phyloP scores from a whole-genome alignment of 23 tunicate species.

The Botrylloides violaceus region DNA sequence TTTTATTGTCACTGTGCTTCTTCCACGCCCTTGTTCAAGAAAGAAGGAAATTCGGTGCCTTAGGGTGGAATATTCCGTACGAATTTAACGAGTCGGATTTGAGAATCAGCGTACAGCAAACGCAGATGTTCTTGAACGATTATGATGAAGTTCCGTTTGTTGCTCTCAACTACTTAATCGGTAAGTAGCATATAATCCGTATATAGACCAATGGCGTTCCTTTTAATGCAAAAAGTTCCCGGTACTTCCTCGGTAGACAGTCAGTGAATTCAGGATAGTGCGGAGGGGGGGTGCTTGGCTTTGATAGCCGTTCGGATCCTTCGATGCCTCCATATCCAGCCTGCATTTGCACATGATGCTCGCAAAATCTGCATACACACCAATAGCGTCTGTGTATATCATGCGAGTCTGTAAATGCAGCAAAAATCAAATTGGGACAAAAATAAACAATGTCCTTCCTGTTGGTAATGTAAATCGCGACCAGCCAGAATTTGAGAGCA shows the following conservation, averaged over 20 bases:
- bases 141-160: slow-evolving; percentile 80
- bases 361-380: not conserved
- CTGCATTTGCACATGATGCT: not conserved
- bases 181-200: no score
- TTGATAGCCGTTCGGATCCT: no score
- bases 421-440: no score
- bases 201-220: no score
- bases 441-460: no score
- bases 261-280: no score
- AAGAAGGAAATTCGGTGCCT: slow-evolving; percentile 70
- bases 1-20: slow-evolving; percentile 76
- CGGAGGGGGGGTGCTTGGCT: no score
- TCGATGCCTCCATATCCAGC: no score
- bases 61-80: slow-evolving; percentile 87
- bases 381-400: no score
- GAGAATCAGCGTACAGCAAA: slow-evolving; percentile 67
- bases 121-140: slow-evolving; percentile 79
- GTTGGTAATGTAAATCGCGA: no score
- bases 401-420: no score
- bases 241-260: not conserved
- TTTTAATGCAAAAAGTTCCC: not conserved
- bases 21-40: slow-evolving; percentile 92
- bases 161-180: slow-evolving; percentile 74
- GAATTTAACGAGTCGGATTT: slow-evolving; percentile 88
- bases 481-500: no score